phyloP scores from a whole-genome alignment of 2,113 vertebrate genomes.

The Mirza zaza region DNA sequence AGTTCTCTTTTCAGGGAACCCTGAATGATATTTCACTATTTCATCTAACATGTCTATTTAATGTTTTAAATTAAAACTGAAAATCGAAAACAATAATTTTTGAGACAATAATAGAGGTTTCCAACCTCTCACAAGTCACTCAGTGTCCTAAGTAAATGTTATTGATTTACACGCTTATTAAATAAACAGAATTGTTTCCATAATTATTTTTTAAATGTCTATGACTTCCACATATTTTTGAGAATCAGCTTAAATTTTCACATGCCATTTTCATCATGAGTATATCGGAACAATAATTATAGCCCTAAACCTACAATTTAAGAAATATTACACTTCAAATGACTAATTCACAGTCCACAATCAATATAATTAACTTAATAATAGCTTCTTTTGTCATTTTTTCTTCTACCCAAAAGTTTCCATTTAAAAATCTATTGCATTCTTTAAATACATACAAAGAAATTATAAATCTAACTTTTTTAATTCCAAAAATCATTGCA shows the following conservation, averaged over 20 bases:
- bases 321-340: not conserved
- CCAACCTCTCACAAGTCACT: constrained; percentile 17
- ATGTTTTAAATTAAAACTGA: constrained; percentile 34
- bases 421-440: not conserved
- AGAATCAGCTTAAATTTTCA: constrained; percentile 42
- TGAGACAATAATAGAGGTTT: constrained; percentile 13
- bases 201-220: constrained; percentile 8
- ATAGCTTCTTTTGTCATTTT: not conserved
- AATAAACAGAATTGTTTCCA: constrained; percentile 21
- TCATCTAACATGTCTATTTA: not conserved
- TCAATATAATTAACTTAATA: constrained; percentile 33
- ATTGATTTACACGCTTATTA: constrained; percentile 18
- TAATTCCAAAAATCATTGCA: constrained; percentile 74
- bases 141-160: not conserved
- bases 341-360: not conserved
- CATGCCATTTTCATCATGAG: not conserved
- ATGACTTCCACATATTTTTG: constrained; percentile 25
- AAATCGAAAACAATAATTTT: constrained; percentile 30
- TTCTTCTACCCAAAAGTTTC: not conserved
- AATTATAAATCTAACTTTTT: constrained; percentile 49
- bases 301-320: not conserved
- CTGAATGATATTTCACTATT: not conserved
- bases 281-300: not conserved
- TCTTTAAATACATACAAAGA: not conserved
- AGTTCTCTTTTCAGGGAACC: not conserved